Conservation (phyloP, 2,888 invertebrate species). For the Cerastis rubricosa region DNA sequence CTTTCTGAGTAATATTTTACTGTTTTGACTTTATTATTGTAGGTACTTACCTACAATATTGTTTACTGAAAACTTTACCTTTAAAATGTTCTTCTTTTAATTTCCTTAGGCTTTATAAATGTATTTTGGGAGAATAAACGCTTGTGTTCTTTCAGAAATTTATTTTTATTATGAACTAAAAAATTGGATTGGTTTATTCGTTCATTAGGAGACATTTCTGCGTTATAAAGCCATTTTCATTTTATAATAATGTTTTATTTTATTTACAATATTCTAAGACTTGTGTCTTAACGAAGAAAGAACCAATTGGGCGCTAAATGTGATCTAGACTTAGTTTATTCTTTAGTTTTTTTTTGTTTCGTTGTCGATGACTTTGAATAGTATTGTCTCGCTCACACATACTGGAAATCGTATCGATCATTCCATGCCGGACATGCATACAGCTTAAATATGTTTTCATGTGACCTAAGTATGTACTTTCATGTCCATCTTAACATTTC, state of each 20-base stretch:
- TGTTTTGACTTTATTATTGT: slow-evolving; percentile 29
- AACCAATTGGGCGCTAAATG: neutral
- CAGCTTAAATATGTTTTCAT: no score
- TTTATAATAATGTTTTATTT: neutral
- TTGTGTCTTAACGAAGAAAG: neutral
- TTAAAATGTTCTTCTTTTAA: slow-evolving; percentile 46
- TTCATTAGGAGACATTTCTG: neutral
- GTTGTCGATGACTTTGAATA: no score
- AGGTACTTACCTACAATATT: slow-evolving; percentile 16
- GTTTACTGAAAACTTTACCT: slow-evolving; percentile 38
- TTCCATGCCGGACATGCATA: no score
- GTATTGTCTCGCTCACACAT: no score
- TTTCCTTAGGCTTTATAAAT: slow-evolving; percentile 41
- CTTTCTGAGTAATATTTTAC: slow-evolving; percentile 28
- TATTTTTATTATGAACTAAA: neutral
- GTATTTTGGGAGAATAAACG: slow-evolving; percentile 33
- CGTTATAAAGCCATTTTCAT: neutral
- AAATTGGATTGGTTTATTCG: neutral
- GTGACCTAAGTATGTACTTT: no score
- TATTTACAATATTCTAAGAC: neutral
- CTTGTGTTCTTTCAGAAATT: slow-evolving; percentile 1
- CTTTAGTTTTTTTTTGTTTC: no score
- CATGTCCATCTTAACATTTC: no score
- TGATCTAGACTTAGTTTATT: no score
- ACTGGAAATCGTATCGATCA: no score